Evolutionary conservation across 64 coral and sea anemone species (phyloP).

Genomic region (Montipora capricornis): DNA sequence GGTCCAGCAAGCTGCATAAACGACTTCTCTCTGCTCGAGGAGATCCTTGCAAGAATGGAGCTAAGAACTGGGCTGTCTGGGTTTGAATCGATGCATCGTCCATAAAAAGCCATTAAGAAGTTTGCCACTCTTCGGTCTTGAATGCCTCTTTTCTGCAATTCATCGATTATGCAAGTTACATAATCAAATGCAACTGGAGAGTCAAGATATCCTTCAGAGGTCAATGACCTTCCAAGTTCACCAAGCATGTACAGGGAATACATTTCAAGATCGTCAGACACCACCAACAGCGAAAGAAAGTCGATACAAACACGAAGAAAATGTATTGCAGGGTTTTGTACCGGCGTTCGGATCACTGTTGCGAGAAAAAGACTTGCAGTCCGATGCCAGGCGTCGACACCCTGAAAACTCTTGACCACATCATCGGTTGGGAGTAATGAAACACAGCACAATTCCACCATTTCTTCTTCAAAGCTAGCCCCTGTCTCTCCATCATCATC

Average conservation of each 20-base stretch:
- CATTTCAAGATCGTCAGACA: conserved; percentile 52
- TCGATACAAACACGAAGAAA: conserved; percentile 86
- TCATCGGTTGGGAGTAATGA: conserved; percentile 75
- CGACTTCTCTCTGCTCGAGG: conserved; percentile 34
- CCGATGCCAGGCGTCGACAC: conserved; percentile 46
- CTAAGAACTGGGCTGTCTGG: conserved; percentile 77
- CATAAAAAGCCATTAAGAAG: conserved; percentile 75
- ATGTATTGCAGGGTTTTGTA: conserved; percentile 57
- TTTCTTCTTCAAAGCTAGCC: conserved; percentile 33
- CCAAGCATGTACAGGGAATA: conserved; percentile 81
- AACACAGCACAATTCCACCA: conserved; percentile 47
- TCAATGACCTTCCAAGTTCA: conserved; percentile 48
- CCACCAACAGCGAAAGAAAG: conserved; percentile 63
- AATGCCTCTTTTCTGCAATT: conserved; percentile 44
- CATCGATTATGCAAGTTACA: conserved; percentile 35
- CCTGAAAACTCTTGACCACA: conserved; percentile 12
- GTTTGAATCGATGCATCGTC: conserved; percentile 83
- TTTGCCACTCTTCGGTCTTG: conserved; percentile 47
- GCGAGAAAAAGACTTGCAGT: conserved; percentile 65
- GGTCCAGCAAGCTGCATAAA: conserved; percentile 63
- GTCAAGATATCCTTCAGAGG: conserved; percentile 57
- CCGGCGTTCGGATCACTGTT: conserved; percentile 51
- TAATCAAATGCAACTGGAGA: conserved; percentile 63
- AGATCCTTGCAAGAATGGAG: conserved; percentile 72
- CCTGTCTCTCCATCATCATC: neutral